phyloP scores from a whole-genome alignment of 2,113 vertebrate genomes.

The Colaptes auratus region DNA sequence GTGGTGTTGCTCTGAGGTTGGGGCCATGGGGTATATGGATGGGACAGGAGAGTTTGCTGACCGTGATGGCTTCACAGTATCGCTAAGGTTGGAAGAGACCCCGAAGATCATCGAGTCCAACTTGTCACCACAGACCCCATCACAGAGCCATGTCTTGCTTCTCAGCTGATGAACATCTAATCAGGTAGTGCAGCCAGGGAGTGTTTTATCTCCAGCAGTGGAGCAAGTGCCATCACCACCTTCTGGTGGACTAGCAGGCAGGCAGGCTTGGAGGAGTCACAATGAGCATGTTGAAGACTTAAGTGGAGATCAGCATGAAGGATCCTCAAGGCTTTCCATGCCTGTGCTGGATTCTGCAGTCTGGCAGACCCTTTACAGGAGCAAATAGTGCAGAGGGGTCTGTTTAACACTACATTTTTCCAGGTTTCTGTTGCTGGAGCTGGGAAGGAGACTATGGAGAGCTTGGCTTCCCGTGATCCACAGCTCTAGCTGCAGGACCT shows the following conservation, averaged over 20 bases:
- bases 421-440: not conserved
- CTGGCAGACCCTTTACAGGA: not conserved
- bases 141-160: not conserved
- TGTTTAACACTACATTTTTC: not conserved
- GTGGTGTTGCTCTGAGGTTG: rapidly evolving
- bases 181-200: not conserved
- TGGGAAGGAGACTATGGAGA: not conserved
- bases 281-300: not conserved
- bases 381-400: not conserved
- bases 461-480: not conserved
- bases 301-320: not conserved
- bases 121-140: no score
- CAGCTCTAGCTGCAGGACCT: not conserved
- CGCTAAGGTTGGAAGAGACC: no score
- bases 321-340: not conserved
- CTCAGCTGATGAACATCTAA: not conserved
- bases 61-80: rapidly evolving
- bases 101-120: no score
- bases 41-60: not conserved
- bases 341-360: not conserved
- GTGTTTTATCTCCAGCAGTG: rapidly evolving
- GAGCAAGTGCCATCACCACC: not conserved
- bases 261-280: not conserved
- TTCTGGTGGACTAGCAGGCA: not conserved
- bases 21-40: not conserved